These are phyloP conservation scores for Myopa tessellatipennis DNA, from an alignment of 2,888 invertebrate genomes.

Conservation along the genomic window DNA sequence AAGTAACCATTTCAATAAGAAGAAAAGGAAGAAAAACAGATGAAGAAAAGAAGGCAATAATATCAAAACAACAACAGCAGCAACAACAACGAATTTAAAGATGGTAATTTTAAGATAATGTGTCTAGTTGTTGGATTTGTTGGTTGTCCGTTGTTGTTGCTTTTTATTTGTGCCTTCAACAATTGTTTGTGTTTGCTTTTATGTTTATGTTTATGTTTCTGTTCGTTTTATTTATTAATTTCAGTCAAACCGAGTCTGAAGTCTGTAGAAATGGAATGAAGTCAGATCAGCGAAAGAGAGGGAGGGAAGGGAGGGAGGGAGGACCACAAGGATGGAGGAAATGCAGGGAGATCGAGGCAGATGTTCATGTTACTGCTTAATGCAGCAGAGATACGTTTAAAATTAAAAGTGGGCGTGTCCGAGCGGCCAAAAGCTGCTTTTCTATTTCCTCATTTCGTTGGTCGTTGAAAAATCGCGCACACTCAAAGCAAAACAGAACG, in stretches of 20 bases:
- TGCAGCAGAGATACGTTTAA: background rate
- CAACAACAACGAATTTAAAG: background rate
- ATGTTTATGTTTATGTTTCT: background rate
- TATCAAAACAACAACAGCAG: conserved; percentile 8
- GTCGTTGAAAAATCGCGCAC: background rate
- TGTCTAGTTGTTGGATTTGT: background rate
- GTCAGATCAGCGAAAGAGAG: background rate
- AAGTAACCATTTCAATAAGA: background rate
- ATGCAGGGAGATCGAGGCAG: background rate
- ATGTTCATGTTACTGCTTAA: background rate
- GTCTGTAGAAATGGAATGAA: too few species aligned
- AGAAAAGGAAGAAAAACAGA: background rate
- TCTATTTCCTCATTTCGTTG: background rate
- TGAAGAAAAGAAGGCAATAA: conserved; percentile 14
- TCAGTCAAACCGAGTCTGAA: too few species aligned
- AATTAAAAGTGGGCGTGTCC: conserved; percentile 7
- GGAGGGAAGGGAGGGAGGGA: background rate
- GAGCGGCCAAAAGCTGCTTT: background rate
- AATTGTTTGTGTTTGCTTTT: background rate
- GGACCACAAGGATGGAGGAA: background rate
- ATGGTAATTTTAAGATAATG: conserved; percentile 11
- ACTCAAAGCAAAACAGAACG: too few species aligned
- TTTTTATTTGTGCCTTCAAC: background rate
- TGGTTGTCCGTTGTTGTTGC: conserved; percentile 13
- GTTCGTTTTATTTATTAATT: too few species aligned